A percentile compares a stretch with the other conserved stretches of the same genome.
phyloP scores from a whole-genome alignment of 2,797 vertebrate species.

The Sphenopsis melanotis region DNA sequence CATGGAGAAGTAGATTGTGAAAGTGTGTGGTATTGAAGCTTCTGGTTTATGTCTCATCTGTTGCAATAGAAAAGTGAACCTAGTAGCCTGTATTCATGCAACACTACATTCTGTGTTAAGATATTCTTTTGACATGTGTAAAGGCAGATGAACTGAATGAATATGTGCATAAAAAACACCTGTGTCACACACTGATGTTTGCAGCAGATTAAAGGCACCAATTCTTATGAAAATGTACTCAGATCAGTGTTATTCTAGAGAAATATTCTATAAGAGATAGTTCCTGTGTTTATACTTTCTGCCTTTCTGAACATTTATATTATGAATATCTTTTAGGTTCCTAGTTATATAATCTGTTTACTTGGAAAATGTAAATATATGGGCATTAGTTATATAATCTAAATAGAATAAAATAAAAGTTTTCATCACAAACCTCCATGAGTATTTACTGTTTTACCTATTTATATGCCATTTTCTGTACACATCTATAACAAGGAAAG shows the following conservation, averaged over 20 bases:
- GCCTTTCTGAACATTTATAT: slow-evolving; percentile 34
- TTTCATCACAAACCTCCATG: not conserved
- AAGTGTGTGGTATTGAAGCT: not conserved
- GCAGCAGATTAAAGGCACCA: not conserved
- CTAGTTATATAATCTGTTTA: slow-evolving; percentile 64
- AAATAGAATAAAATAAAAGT: slow-evolving; percentile 12
- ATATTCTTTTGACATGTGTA: not conserved
- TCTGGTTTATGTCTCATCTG: not conserved
- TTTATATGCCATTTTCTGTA: not conserved
- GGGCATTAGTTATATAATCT: slow-evolving; percentile 54
- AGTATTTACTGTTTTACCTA: not conserved
- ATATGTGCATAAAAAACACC: not conserved
- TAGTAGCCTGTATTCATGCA: not conserved
- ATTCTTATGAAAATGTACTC: not conserved
- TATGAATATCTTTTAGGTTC: slow-evolving; percentile 27
- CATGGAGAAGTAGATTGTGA: not conserved
- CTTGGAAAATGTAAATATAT: slow-evolving; percentile 54
- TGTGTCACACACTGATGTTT: not conserved
- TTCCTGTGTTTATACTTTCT: not conserved
- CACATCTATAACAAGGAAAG: not conserved
- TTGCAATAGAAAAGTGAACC: not conserved
- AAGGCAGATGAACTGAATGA: not conserved
- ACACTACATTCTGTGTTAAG: not conserved
- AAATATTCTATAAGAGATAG: not conserved
- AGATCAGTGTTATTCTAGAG: not conserved